Base-by-base conservation (phyloP, 2,113 vertebrate species). In the Calidris pygmaea region DNA sequence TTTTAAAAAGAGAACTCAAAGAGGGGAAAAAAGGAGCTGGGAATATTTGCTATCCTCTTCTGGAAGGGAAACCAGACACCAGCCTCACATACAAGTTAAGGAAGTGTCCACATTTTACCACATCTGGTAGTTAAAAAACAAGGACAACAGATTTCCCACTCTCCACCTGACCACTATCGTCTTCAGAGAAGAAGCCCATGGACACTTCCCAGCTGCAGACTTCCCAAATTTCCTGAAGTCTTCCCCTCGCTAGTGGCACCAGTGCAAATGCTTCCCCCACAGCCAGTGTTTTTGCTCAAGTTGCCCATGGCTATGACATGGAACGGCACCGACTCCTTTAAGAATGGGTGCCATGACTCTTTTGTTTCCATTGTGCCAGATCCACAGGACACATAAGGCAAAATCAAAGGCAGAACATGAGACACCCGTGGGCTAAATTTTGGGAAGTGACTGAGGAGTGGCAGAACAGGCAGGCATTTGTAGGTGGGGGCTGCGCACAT, bases 381-480 rank as follows among this genome's bases (percentile, higher is more conserved):
- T 9, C 63, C 13, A 3, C 41, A n/a, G 65, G 73, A 48, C 19
- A 24, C 17, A 1, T 0, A 29, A 65, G 35, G 14, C 73, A 84
- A 12, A 67, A 29, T 10, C 58, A 34, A 41, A 56, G 17, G 11
- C 39, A 82, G 92, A 75, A 62, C 55, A 48, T 76, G 91, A 97
- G 90, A 21, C 4, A 0, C 8, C 10, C 66, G 37, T 12, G 90
- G 5, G 22, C 53, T 26, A 62, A 20, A 37, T 22, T 56, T 5
- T 52, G 92, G 72, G 73, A 62, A 50, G 32, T 16, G 18, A 15
- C 8, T 68, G 67, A 63, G 67, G 67, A 80, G 73, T 6, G 32
- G 60, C 66, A 65, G 95, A 93, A 95, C 80, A 96, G 95, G 59
- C 63, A 70, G 70, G 47, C 11, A 3, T 77, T 97, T 96, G 75